These are phyloP conservation scores for Phaenicophaeus curvirostris DNA, from an alignment of 2,797 vertebrate species.

Conservation along the genomic window DNA sequence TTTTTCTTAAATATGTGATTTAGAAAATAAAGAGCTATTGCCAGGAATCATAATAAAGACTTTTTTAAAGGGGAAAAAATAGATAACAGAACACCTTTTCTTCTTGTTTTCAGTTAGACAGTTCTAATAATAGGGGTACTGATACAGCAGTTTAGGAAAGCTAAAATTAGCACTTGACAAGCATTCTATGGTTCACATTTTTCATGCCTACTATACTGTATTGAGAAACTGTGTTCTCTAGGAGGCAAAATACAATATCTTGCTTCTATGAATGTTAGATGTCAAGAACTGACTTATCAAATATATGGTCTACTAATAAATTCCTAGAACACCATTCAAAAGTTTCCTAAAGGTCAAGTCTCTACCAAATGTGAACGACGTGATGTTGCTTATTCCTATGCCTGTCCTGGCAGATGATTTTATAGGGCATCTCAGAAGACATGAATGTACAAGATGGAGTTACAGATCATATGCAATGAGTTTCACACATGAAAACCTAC, in stretches of 20 bases:
- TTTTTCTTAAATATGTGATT: conserved; percentile 5
- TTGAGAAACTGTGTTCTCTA: conserved; percentile 30
- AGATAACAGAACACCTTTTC: background rate
- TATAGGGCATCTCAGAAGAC: background rate
- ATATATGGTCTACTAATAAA: background rate
- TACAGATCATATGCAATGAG: background rate
- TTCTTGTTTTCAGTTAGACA: conserved; percentile 22
- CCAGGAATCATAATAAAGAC: background rate
- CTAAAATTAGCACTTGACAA: conserved; percentile 72
- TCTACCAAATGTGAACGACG: background rate
- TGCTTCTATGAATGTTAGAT: conserved; percentile 3
- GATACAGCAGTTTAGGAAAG: conserved; percentile 51
- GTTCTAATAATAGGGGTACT: conserved; percentile 60
- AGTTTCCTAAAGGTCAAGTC: background rate
- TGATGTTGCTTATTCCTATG: background rate
- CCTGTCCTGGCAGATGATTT: background rate
- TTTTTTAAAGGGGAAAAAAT: accelerated
- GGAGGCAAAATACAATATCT: conserved; percentile 48
- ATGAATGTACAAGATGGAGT: background rate
- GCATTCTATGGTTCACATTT: conserved; percentile 55
- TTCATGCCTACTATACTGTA: conserved; percentile 51
- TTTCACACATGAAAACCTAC: background rate
- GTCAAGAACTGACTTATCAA: conserved; percentile 9
- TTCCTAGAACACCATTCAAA: background rate
- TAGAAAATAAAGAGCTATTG: conserved; percentile 6